phyloP scores from a whole-genome alignment of 2,888 invertebrate genomes.

The Rhagium mordax region DNA sequence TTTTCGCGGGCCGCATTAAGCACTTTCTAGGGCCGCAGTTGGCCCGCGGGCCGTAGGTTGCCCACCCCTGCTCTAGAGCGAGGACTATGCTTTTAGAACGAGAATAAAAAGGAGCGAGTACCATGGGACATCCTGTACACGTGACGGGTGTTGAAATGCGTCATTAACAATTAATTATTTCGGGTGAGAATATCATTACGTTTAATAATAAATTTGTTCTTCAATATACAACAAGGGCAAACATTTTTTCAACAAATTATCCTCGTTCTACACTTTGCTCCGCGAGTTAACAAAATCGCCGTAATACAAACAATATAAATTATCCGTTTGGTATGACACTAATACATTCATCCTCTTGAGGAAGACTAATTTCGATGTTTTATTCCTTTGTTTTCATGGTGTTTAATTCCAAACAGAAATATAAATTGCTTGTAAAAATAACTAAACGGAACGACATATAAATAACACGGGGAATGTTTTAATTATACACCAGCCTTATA shows the following conservation, averaged over 20 bases:
- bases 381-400: constrained; percentile 40
- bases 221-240: too few species aligned
- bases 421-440: constrained; percentile 38
- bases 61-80: too few species aligned
- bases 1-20: too few species aligned
- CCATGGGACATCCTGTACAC: too few species aligned
- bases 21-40: too few species aligned
- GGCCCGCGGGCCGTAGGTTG: too few species aligned
- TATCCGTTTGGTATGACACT: constrained; percentile 33
- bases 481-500: constrained; percentile 1
- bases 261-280: constrained; percentile 22
- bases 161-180: too few species aligned
- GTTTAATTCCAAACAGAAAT: constrained; percentile 32
- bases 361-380: constrained; percentile 39
- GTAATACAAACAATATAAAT: constrained; percentile 34
- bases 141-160: too few species aligned
- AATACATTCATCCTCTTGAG: constrained; percentile 34
- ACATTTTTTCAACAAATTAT: constrained; percentile 22
- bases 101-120: too few species aligned
- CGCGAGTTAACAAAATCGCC: constrained; percentile 31
- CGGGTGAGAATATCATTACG: too few species aligned
- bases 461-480: background rate
- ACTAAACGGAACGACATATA: constrained; percentile 27
- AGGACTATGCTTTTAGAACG: too few species aligned
- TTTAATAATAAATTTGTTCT: too few species aligned